Base-by-base conservation (phyloP, 1,140 invertebrate genomes). In the Hypothenemus hampei region DNA sequence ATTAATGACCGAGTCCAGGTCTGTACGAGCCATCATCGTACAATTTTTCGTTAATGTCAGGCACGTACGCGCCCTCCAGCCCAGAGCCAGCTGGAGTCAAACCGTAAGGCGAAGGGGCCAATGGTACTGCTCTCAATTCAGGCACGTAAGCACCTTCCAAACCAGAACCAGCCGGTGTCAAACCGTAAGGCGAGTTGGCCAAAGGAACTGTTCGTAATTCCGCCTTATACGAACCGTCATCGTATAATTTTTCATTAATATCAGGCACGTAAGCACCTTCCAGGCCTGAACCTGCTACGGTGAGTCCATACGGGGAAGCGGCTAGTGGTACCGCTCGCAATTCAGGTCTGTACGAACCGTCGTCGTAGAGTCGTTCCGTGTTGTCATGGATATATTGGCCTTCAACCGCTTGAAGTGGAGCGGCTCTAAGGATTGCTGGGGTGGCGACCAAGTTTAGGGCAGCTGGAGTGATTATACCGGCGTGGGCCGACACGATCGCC, bases 261-360 rank as follows among this genome's bases (percentile, higher is more conserved):
- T 64, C 62, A 11, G 44, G 65, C 23, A 66, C 65, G 46, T 66
- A 66, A 19, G 56, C 53, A 21, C 65, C 65, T 60, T 66, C 65
- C 23, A 63, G 49, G 31, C 63, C 65, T 36, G 65, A 66, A 31
- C 64, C 64, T 20, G 64, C 48, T 39, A 61, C 58, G 13, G 60
- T 60, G 29, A 66, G 40, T 22, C 64, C 64, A 33, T 62, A 64
- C 5, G 64, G 64, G 35, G 57, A 60, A 18, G 58, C 37, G 21
- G 58, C 59, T 60, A 66, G 55, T 22, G 62, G 62, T n/a, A 64
- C 23, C 26, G 63, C 52, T 26, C 35, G 20, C n/a, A 60, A 23
- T 61, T 63, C 57, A 19, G 62, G 59, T 51, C 60, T 65, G 61
- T 69, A 69, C 8, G 65, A 65, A 36, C 68, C 68, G 45, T 69